phyloP scores from a whole-genome alignment of 2,888 invertebrate genomes.

The Pseudococcus jackbeardsleyi region DNA sequence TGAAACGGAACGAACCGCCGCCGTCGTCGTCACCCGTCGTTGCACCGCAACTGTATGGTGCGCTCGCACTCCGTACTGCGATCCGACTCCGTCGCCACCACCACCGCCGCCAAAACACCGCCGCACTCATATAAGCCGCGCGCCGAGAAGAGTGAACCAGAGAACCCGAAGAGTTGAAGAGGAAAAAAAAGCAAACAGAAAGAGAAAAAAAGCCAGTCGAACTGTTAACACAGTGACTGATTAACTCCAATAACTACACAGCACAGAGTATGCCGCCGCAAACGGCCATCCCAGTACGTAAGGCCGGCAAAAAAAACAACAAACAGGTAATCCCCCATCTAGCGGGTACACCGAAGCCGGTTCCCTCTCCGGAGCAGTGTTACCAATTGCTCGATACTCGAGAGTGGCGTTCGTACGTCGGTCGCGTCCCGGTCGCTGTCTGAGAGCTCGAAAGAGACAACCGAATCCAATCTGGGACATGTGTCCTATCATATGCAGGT shows the following conservation, averaged over 20 bases:
- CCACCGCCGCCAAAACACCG: not conserved
- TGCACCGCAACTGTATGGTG: conserved; percentile 54
- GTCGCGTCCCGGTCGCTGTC: not conserved
- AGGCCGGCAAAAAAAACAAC: not conserved
- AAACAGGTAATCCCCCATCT: conserved; percentile 55
- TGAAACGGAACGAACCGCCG: conserved; percentile 60
- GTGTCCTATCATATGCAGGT: not conserved
- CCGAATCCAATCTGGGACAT: not conserved
- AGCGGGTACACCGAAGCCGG: conserved; percentile 29
- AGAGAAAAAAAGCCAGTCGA: conserved; percentile 49
- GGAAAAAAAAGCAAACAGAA: conserved; percentile 1
- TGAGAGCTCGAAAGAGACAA: not conserved
- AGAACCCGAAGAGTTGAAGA: not conserved
- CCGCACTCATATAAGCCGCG: not conserved
- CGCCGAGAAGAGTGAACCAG: not conserved
- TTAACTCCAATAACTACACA: conserved; percentile 45
- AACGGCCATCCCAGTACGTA: conserved; percentile 40
- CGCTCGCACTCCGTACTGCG: conserved; percentile 16
- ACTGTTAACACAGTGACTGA: conserved; percentile 56
- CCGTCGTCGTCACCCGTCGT: conserved; percentile 56
- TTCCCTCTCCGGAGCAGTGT: conserved; percentile 48
- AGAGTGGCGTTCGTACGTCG: not conserved
- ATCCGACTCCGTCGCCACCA: not conserved
- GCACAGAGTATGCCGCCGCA: conserved; percentile 26
- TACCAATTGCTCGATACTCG: not conserved